Conservation (phyloP, 2,797 vertebrate genomes). For the Premnoplex brunnescens region DNA sequence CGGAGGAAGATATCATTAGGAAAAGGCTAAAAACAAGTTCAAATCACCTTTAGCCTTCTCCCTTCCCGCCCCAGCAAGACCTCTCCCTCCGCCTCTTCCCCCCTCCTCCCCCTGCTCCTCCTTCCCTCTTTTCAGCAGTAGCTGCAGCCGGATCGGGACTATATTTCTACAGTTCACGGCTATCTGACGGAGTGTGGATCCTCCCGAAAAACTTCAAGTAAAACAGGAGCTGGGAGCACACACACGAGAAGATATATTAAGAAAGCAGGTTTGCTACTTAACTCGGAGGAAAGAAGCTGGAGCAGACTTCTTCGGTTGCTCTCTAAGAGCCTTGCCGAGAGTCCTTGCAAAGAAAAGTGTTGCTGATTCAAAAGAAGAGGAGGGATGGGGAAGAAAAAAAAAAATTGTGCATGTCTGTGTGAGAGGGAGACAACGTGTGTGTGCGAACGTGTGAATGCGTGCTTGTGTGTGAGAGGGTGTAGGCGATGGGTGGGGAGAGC, state of each 20-base stretch:
- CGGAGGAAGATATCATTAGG: background rate
- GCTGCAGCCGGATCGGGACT: background rate
- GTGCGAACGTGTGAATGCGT: background rate
- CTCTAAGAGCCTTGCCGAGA: background rate
- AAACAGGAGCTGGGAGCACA: constrained; percentile 5
- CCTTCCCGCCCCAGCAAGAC: background rate
- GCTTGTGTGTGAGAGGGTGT: background rate
- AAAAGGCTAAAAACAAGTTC: constrained; percentile 19
- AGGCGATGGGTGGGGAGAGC: background rate
- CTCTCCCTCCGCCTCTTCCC: background rate
- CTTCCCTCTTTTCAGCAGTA: background rate
- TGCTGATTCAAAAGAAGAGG: background rate
- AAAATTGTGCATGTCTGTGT: background rate
- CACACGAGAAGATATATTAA: background rate
- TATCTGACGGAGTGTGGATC: background rate
- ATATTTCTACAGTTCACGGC: background rate
- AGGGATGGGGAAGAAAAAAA: background rate
- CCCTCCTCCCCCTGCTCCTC: background rate
- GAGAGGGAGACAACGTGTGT: background rate
- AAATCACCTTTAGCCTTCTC: background rate
- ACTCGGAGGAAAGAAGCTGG: constrained; percentile 13
- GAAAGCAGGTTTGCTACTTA: constrained; percentile 39
- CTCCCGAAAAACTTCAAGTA: background rate
- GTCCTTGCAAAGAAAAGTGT: background rate
- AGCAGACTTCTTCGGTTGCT: constrained; percentile 31